A percentile compares a stretch with the other conserved stretches of the same genome.
phyloP scores from a whole-genome alignment of 2,113 vertebrate species.

The Heterotis niloticus region DNA sequence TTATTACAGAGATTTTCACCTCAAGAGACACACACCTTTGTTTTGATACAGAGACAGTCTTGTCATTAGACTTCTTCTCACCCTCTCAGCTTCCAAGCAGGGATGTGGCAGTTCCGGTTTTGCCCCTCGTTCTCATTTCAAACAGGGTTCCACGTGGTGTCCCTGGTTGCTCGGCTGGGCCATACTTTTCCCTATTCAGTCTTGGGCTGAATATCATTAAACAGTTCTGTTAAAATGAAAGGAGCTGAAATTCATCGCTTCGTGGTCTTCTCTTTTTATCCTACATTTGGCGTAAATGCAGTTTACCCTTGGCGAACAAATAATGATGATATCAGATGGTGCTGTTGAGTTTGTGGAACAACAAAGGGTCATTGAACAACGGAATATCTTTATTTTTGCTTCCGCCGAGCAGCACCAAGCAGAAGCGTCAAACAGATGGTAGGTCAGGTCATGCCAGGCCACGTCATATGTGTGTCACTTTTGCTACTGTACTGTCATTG shows the following conservation, averaged over 20 bases:
- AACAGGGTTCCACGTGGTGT: too few species aligned
- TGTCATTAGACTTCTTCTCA: background rate
- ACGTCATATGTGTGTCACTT: conserved; percentile 17
- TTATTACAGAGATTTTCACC: conserved; percentile 42
- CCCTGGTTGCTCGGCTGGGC: too few species aligned
- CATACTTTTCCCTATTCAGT: too few species aligned
- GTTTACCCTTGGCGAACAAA: background rate
- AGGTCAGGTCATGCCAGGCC: conserved; percentile 29
- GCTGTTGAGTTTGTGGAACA: conserved; percentile 52
- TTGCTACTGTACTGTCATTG: conserved; percentile 18
- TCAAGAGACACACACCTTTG: background rate
- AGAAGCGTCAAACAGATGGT: conserved; percentile 52
- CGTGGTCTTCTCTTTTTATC: too few species aligned
- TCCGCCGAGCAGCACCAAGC: conserved; percentile 43
- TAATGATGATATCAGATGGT: conserved; percentile 37
- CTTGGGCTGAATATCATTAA: too few species aligned
- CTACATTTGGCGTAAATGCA: too few species aligned
- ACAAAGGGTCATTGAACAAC: conserved; percentile 52
- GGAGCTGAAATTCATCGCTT: too few species aligned
- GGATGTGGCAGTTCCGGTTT: too few species aligned
- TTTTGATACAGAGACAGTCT: background rate
- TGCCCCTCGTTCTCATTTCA: too few species aligned
- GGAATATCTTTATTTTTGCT: conserved; percentile 48
- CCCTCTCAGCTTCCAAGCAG: too few species aligned
- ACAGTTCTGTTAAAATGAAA: too few species aligned